phyloP scores from a whole-genome alignment of 2,888 invertebrate genomes.

The Tenthredo mesomela region DNA sequence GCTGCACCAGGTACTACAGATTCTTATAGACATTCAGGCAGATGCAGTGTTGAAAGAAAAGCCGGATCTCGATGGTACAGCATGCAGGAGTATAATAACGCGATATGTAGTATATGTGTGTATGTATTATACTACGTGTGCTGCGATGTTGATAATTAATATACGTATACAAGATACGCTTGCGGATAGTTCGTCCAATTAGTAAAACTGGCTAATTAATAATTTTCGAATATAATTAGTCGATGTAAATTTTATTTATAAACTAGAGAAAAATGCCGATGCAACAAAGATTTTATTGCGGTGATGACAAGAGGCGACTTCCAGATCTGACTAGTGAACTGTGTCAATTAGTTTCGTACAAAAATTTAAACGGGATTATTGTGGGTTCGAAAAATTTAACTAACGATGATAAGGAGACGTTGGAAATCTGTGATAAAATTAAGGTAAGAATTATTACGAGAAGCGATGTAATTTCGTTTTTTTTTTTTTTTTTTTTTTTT shows the following conservation, averaged over 20 bases:
- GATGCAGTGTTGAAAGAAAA: no score
- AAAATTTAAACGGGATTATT: conserved; percentile 61
- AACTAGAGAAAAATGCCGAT: conserved; percentile 63
- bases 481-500: no score
- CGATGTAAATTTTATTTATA: no score
- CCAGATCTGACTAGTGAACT: conserved; percentile 68
- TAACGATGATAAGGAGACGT: neutral
- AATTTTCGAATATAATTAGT: no score
- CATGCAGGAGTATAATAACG: no score
- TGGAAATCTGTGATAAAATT: neutral
- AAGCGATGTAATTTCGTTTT: neutral
- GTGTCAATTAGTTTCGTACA: conserved; percentile 70
- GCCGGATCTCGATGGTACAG: no score
- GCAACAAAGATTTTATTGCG: conserved; percentile 68
- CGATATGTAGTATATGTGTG: no score
- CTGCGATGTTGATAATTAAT: neutral
- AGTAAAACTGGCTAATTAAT: neutral
- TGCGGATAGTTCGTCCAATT: neutral
- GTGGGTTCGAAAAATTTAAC: conserved; percentile 47
- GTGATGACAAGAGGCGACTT: conserved; percentile 65
- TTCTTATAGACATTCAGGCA: no score
- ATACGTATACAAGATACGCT: neutral
- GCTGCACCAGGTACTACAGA: no score
- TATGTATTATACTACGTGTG: no score
- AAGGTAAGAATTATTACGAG: neutral